These are phyloP conservation scores for Osmoderma eremita DNA, from an alignment of 2,888 invertebrate genomes.

Conservation along the genomic window DNA sequence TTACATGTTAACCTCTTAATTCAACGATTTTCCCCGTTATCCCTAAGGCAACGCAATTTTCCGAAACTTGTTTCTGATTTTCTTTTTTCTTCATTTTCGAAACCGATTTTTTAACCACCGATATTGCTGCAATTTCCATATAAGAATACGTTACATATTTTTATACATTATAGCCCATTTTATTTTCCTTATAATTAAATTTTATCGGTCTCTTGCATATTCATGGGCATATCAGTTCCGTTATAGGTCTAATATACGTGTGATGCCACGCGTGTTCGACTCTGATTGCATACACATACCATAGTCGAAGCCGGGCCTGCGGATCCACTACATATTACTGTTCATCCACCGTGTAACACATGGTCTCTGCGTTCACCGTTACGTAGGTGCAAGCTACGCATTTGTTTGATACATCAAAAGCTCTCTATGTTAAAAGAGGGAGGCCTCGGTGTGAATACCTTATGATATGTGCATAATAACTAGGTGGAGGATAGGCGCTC, in stretches of 20 bases:
- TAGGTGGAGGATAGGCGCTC: constrained; percentile 10
- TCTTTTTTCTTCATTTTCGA: too few relatives aligned
- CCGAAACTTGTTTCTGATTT: too few relatives aligned
- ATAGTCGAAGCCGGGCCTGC: constrained; percentile 49
- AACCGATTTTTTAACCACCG: too few relatives aligned
- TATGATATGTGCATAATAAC: constrained; percentile 34
- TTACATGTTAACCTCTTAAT: too few relatives aligned
- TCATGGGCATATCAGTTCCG: constrained; percentile 36
- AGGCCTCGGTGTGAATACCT: constrained; percentile 18
- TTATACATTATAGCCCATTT: background rate
- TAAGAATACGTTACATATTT: background rate
- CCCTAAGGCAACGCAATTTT: too few relatives aligned
- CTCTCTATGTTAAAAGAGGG: constrained; percentile 30
- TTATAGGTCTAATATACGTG: constrained; percentile 51
- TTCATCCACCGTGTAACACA: constrained; percentile 46
- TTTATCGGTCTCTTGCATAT: constrained; percentile 28
- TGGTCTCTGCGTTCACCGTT: constrained; percentile 36
- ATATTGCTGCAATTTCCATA: background rate
- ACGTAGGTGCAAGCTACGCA: constrained; percentile 35
- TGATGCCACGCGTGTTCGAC: constrained; percentile 52
- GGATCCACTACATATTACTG: constrained; percentile 46
- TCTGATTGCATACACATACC: constrained; percentile 54
- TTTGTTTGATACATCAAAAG: constrained; percentile 40
- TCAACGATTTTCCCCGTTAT: too few relatives aligned
- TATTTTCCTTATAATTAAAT: constrained; percentile 32